Percentiles rank a stretch among this genome's conserved stretches.
phyloP scores from a whole-genome alignment of 1,140 invertebrate genomes.

The Bombus consobrinus region DNA sequence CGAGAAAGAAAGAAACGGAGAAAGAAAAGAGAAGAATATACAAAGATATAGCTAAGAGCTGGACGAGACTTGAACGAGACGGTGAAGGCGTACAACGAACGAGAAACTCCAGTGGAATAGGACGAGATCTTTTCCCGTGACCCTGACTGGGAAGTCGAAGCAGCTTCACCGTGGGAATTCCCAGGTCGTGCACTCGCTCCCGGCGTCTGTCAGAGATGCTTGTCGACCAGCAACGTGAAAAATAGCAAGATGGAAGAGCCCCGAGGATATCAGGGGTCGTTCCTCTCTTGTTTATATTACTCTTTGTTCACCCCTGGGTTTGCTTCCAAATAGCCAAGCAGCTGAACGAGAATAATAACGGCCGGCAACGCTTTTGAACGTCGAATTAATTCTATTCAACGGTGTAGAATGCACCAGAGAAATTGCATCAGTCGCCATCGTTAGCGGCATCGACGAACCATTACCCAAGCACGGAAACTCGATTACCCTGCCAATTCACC shows the following conservation, averaged over 20 bases:
- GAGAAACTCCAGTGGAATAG: not conserved
- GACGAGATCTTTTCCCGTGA: not conserved
- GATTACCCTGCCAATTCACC: slow-evolving; percentile 46
- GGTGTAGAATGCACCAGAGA: slow-evolving; percentile 22
- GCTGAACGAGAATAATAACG: not conserved
- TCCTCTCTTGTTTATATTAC: not conserved
- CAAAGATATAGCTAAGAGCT: not conserved
- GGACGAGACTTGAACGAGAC: not conserved
- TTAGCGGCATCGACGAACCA: slow-evolving; percentile 39
- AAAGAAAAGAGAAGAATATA: too few species aligned
- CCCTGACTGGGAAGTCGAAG: slow-evolving; percentile 21
- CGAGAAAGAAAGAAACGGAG: not conserved
- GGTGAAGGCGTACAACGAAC: slow-evolving; percentile 4
- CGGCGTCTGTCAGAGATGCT: not conserved
- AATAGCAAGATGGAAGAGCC: not conserved
- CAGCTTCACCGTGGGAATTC: slow-evolving; percentile 8
- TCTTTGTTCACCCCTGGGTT: not conserved
- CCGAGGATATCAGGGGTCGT: not conserved
- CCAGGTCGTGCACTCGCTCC: not conserved
- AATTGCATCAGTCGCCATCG: slow-evolving; percentile 31
- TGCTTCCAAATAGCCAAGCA: not conserved
- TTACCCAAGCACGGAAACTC: slow-evolving; percentile 52
- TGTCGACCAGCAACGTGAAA: not conserved
- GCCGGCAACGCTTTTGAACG: slow-evolving; percentile 13
- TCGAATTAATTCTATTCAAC: slow-evolving; percentile 29